phyloP scores from a whole-genome alignment of 1,140 invertebrate genomes.

The Leptoteleia sp. region DNA sequence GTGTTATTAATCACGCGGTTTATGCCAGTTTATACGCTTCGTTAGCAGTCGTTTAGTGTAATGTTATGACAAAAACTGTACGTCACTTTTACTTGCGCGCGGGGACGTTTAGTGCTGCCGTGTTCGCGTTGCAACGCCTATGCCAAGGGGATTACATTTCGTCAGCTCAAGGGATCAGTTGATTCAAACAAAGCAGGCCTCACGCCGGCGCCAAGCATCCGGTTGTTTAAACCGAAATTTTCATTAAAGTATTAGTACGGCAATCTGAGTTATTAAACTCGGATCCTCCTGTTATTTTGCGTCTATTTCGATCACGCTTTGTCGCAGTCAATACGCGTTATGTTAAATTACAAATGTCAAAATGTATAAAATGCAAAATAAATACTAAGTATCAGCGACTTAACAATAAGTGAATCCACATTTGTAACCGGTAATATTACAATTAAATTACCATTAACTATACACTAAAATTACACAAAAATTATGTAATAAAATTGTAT shows the following conservation, averaged over 20 bases:
- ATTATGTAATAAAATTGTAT: too few species aligned
- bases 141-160: constrained; percentile 34
- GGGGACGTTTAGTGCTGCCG: constrained; percentile 22
- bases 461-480: too few species aligned
- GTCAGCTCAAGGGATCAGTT: constrained; percentile 32
- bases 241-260: constrained; percentile 17
- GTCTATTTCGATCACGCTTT: neutral
- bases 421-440: too few species aligned
- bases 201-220: neutral
- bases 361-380: too few species aligned
- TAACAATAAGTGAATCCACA: too few species aligned
- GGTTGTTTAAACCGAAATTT: constrained; percentile 22
- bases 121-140: constrained; percentile 1
- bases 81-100: constrained; percentile 35
- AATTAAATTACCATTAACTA: too few species aligned
- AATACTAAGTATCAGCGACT: too few species aligned
- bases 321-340: too few species aligned
- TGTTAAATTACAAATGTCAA: too few species aligned
- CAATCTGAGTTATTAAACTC: neutral
- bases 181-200: constrained; percentile 20
- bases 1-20: constrained; percentile 56
- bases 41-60: constrained; percentile 51
- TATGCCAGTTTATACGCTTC: constrained; percentile 53
- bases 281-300: neutral
- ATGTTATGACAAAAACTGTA: constrained; percentile 50